Evolutionary conservation across 2,888 invertebrate species (phyloP).

Genomic region (Mayetiola destructor): DNA sequence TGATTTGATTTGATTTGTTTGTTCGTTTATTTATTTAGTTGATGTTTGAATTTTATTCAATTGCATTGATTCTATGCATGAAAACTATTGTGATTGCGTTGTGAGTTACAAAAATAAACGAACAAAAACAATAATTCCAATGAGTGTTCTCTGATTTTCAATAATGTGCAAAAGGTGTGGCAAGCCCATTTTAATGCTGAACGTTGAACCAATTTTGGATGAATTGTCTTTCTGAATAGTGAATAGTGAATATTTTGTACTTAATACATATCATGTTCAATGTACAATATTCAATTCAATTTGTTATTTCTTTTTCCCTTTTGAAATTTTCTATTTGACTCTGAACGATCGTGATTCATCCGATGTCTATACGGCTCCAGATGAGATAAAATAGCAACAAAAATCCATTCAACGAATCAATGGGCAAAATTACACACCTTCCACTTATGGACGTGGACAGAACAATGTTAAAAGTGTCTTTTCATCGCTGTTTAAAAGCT

Average conservation of each 20-base stretch:
- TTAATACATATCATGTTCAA: not conserved
- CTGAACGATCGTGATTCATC: too few species aligned
- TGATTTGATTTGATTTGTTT: not conserved
- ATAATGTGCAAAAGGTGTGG: slow-evolving; percentile 11
- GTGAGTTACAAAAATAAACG: not conserved
- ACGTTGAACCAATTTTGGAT: slow-evolving; percentile 4
- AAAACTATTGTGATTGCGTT: slow-evolving; percentile 10
- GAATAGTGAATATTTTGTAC: not conserved
- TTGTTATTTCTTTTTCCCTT: not conserved
- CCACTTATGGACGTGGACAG: not conserved
- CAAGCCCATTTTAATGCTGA: not conserved
- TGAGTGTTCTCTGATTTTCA: not conserved
- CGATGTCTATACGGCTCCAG: too few species aligned
- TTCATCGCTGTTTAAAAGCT: too few species aligned
- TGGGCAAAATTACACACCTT: not conserved
- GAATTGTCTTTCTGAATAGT: not conserved
- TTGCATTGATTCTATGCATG: too few species aligned
- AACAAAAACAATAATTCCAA: not conserved
- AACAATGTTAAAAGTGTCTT: too few species aligned
- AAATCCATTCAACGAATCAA: too few species aligned
- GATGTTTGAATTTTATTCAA: too few species aligned
- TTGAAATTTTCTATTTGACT: too few species aligned
- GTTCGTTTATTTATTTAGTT: not conserved
- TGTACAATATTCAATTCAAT: not conserved
- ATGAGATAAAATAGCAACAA: too few species aligned